Evolutionary conservation across 2,888 invertebrate genomes (phyloP).

Genomic region (Invenusta paracnida): DNA sequence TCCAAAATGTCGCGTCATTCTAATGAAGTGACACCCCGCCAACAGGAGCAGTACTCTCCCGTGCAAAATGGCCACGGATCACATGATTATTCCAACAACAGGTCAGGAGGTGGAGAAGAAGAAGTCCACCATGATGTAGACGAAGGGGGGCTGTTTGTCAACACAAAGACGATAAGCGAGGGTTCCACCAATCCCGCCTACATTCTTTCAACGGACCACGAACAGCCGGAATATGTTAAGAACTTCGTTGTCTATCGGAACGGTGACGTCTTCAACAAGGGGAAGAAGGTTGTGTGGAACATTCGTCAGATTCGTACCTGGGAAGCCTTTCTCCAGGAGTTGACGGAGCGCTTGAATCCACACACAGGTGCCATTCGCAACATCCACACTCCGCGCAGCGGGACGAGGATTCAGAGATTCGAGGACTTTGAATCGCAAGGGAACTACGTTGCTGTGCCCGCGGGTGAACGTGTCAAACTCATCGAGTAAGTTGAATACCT

Average conservation of each 20-base stretch:
- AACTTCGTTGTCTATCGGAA: constrained; percentile 37
- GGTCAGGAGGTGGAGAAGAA: no score
- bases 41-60: no score
- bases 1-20: no score
- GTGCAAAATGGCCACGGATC: no score
- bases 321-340: constrained; percentile 36
- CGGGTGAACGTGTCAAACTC: constrained; percentile 29
- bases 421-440: constrained; percentile 31
- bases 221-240: not conserved
- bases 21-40: no score
- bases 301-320: constrained; percentile 30
- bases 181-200: no score
- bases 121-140: no score
- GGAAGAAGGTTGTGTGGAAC: constrained; percentile 33
- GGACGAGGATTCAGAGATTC: not conserved
- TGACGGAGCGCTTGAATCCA: constrained; percentile 29
- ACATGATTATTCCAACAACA: no score
- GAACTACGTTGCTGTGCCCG: constrained; percentile 33
- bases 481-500: constrained; percentile 23
- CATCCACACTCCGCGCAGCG: constrained; percentile 19
- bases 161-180: no score
- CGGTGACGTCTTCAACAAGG: constrained; percentile 22
- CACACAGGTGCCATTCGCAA: constrained; percentile 32
- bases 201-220: no score
- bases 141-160: no score